Evolutionary conservation across 2,888 invertebrate species (phyloP).

Genomic region (Andrena flavipes): DNA sequence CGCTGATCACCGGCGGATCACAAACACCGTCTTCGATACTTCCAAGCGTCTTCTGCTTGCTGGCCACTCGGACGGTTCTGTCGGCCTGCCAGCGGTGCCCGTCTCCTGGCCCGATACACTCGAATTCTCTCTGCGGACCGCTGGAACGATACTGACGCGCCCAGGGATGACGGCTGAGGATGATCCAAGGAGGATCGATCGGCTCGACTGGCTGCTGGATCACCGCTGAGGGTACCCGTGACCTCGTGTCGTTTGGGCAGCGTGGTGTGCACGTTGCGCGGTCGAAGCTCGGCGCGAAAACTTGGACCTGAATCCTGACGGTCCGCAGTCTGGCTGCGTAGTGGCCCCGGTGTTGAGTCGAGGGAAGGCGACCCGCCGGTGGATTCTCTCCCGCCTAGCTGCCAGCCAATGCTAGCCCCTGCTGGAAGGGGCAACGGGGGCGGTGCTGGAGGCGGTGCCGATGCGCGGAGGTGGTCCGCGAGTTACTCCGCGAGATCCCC

Average conservation of each 20-base stretch:
- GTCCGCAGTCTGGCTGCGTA: conserved; percentile 85
- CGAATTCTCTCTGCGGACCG: neutral
- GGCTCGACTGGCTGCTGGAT: conserved; percentile 13
- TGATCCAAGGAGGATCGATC: conserved; percentile 23
- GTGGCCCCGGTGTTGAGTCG: conserved; percentile 77
- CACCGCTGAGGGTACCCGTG: neutral
- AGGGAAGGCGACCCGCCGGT: conserved; percentile 73
- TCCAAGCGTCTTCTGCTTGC: conserved; percentile 32
- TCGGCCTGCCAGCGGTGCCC: neutral
- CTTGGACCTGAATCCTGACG: conserved; percentile 80
- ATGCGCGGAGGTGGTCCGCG: conserved; percentile 84
- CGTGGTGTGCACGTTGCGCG: conserved; percentile 80
- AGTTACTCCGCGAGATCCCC: conserved; percentile 81
- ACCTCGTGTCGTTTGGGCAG: conserved; percentile 61
- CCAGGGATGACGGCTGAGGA: neutral
- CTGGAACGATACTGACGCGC: neutral
- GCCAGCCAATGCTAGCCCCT: conserved; percentile 42
- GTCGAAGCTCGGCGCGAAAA: conserved; percentile 73
- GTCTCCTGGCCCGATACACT: neutral
- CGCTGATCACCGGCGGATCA: conserved; percentile 51
- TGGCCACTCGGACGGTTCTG: neutral
- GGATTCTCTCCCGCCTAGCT: conserved; percentile 69
- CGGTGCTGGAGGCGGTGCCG: conserved; percentile 78
- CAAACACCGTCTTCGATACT: conserved; percentile 41
- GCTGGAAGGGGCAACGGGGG: conserved; percentile 69